Evolutionary conservation across 2,888 invertebrate genomes (phyloP).

Genomic region (Icerya purchasi): DNA sequence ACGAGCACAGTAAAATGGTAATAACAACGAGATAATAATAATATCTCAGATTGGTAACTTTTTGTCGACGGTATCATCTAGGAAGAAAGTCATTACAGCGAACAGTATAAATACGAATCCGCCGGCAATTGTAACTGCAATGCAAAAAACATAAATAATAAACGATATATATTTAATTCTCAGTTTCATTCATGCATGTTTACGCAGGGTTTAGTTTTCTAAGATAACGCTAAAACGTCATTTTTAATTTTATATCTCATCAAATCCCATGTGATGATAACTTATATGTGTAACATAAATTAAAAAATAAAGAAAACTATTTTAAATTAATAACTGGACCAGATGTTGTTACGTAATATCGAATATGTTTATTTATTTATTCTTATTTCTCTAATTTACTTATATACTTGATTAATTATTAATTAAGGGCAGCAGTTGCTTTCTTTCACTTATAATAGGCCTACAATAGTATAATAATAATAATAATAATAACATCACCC

Average conservation of each 20-base stretch:
- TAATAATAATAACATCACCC: too few species aligned
- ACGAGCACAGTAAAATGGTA: too few species aligned
- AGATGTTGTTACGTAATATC: too few species aligned
- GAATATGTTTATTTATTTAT: too few species aligned
- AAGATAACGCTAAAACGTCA: not conserved
- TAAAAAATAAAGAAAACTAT: not conserved
- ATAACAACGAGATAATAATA: too few species aligned
- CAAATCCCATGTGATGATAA: slow-evolving; percentile 1
- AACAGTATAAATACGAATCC: slow-evolving; percentile 88
- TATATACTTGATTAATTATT: too few species aligned
- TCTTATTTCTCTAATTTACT: too few species aligned
- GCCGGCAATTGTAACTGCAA: slow-evolving; percentile 85
- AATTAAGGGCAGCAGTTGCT: too few species aligned
- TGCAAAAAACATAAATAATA: too few species aligned
- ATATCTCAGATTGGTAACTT: not conserved
- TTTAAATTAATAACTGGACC: not conserved
- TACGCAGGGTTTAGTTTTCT: not conserved
- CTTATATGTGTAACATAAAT: not conserved
- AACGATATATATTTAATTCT: slow-evolving; percentile 3
- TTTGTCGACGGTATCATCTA: slow-evolving; percentile 28
- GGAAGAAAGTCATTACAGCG: slow-evolving; percentile 74
- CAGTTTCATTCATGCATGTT: not conserved
- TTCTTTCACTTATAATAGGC: too few species aligned
- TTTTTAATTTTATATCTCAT: not conserved
- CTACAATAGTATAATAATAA: too few species aligned